phyloP scores from a whole-genome alignment of 2,113 vertebrate genomes.

The Phalacrocorax pelagicus region DNA sequence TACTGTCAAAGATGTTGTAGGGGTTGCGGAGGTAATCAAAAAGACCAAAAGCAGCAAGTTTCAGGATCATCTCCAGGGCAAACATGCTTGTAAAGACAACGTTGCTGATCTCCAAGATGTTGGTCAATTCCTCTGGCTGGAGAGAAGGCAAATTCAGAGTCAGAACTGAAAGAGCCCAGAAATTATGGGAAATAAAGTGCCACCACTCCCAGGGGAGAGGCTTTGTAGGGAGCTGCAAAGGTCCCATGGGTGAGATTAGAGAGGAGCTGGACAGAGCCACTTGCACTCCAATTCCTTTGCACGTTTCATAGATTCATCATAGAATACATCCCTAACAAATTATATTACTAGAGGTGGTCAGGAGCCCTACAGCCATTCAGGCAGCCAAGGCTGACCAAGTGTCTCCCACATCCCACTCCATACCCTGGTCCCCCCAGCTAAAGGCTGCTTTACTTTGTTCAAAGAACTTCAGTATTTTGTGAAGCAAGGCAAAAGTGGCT shows the following conservation, averaged over 20 bases:
- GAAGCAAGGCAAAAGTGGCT: not conserved
- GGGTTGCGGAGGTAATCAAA: conserved; percentile 94
- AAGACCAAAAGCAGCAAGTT: conserved; percentile 91
- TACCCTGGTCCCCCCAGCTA: not conserved
- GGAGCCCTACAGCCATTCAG: not conserved
- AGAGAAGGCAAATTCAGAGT: conserved; percentile 27
- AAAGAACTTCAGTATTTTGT: not conserved
- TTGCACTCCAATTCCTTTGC: not conserved
- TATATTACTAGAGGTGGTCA: not conserved
- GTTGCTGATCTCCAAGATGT: conserved; percentile 96
- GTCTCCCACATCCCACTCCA: not conserved
- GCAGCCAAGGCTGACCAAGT: not conserved
- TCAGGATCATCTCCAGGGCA: conserved; percentile 96
- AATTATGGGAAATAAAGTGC: not conserved
- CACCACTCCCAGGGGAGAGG: not conserved
- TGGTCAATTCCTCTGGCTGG: conserved; percentile 95
- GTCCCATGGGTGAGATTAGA: not conserved
- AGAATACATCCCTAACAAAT: not conserved
- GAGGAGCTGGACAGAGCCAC: not conserved
- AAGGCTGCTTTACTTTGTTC: not conserved
- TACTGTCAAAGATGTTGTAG: conserved; percentile 95
- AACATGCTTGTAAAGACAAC: conserved; percentile 99
- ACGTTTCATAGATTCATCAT: not conserved
- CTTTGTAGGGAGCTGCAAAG: not conserved
- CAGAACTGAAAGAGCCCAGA: not conserved